phyloP scores from a whole-genome alignment of 1,140 invertebrate genomes.

The Psilanteris sp. region DNA sequence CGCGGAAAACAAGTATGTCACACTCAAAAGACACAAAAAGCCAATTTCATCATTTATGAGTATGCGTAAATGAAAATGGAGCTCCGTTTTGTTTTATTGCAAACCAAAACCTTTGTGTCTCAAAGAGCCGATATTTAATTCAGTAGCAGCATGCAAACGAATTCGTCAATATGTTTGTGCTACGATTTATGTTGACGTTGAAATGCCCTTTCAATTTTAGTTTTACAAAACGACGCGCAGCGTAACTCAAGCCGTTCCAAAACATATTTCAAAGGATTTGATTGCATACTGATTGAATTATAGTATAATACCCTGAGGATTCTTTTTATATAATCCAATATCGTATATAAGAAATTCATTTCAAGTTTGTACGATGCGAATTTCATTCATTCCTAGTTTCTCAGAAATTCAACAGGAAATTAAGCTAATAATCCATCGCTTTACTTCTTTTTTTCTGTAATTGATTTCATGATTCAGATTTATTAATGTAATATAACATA shows the following conservation, averaged over 20 bases:
- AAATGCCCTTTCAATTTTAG: conserved; percentile 10
- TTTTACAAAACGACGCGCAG: conserved; percentile 2
- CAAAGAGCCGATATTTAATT: conserved; percentile 20
- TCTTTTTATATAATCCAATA: conserved; percentile 9
- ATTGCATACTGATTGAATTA: conserved; percentile 31
- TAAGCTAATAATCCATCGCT: no score
- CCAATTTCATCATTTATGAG: conserved; percentile 23
- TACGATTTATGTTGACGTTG: conserved; percentile 11
- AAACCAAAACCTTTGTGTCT: conserved; percentile 21
- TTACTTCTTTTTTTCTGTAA: no score
- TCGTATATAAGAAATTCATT: conserved; percentile 10
- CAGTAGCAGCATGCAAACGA: neutral
- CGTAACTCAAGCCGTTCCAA: neutral
- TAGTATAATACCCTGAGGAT: conserved; percentile 9
- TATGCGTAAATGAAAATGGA: conserved; percentile 21
- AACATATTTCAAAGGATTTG: conserved; percentile 20
- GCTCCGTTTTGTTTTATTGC: conserved; percentile 11
- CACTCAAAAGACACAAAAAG: conserved; percentile 25
- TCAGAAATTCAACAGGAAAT: no score
- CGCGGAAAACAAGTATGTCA: conserved; percentile 17
- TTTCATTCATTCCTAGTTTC: no score
- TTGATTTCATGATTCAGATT: no score
- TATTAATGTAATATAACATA: no score
- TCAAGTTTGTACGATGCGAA: neutral
- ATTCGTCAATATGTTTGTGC: conserved; percentile 16